Base-by-base conservation (phyloP, 2,113 vertebrate genomes). In the Gasterosteus nipponicus region DNA sequence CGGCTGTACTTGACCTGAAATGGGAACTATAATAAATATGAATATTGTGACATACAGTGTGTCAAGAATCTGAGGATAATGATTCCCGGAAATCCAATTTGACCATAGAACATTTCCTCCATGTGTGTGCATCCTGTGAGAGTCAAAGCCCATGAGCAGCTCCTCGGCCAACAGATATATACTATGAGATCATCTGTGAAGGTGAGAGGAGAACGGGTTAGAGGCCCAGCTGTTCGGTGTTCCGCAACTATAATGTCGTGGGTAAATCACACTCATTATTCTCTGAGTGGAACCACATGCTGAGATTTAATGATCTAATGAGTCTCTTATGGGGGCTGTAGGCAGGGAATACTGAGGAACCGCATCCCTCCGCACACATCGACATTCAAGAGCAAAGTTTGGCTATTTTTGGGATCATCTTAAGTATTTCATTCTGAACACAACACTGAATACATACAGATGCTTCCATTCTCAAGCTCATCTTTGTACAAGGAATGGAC, bases 231-330 rank as follows among this genome's bases (percentile, higher is more conserved):
- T 63, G 62, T 83, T 79, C 51, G 38, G 73, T 59, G 42, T 82
- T 89, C 73, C 14, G 29, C 77, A 84, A 51, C 77, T 83, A 83
- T 91, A 83, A 84, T 84, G 82, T 89, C n/a, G 80, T 83, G 81
- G 78, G 83, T 82, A 91, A 92, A 92, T 92, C 83, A 3, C 56
- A 12, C 62, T 85, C 79, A 90, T 92, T 91, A 91, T 51, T 8
- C 71, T 49, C 67, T 89, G 85, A 95, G 85, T 91, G 87, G 85
- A 94, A 93, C 84, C 93, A 93, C 82, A 92, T 94, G 93, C 69
- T 80, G 61, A 74, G 57, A 44, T 61, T 75, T 77, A 77, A 44
- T 61, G 53, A 56, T 29, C 9, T 29, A 56, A 56, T 44, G n/a
- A 63, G 59, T 44, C 33, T 78, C 69, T 64, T 82, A 26, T 53